A percentile compares a stretch with the other conserved stretches of the same genome.
These are phyloP conservation scores for human DNA, from an alignment of 2,113 vertebrate species.

Conservation along the genomic window GRCh38 chr17:1623501-1624000, in stretches of 20 bases:
- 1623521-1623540: background rate
- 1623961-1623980: background rate
- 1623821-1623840: background rate
- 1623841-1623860: background rate
- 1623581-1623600: background rate
- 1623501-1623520: background rate
- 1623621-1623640: background rate
- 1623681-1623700: background rate
- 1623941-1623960: background rate
- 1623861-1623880: background rate
- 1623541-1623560: constrained; percentile 15
- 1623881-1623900: background rate
- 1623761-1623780: background rate
- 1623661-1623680: background rate
- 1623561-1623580: background rate
- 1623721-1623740: background rate
- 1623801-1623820: background rate
- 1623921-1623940: background rate
- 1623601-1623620: background rate
- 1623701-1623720: background rate
- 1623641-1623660: background rate
- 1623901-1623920: background rate
- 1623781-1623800: background rate
- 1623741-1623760: background rate
- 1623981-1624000: background rate